These are phyloP conservation scores for Ischnura elegans DNA, from an alignment of 2,888 invertebrate species.

Conservation along the genomic window DNA sequence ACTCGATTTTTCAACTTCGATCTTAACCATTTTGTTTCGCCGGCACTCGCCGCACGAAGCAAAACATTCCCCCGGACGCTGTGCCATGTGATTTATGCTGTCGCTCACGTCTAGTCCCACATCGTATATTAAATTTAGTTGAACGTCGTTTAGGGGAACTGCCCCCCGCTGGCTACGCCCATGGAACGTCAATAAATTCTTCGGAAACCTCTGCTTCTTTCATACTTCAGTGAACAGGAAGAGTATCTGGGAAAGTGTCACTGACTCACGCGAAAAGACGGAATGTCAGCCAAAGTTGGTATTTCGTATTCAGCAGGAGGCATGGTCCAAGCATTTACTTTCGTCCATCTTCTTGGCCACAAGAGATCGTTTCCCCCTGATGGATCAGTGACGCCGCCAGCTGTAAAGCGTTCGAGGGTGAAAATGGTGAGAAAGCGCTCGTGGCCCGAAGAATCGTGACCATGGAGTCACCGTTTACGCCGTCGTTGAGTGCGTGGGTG, in stretches of 20 bases:
- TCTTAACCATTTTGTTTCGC: too few species aligned
- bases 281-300: background rate
- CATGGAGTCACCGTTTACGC: background rate
- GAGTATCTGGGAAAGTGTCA: background rate
- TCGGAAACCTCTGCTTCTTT: too few species aligned
- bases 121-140: too few species aligned
- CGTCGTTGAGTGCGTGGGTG: background rate
- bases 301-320: background rate
- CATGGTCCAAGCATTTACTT: background rate
- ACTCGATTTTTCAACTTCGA: too few species aligned
- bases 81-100: too few species aligned
- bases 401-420: background rate
- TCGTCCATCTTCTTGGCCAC: background rate
- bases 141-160: too few species aligned
- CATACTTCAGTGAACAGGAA: too few species aligned
- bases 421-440: conserved; percentile 17
- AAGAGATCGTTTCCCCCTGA: background rate
- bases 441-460: background rate
- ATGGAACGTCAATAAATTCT: too few species aligned
- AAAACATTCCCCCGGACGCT: too few species aligned
- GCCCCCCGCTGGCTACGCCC: too few species aligned
- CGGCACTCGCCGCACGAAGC: too few species aligned
- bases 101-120: too few species aligned
- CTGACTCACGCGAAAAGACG: background rate
- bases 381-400: background rate